Evolutionary conservation across 2,797 vertebrate species (phyloP).

Genomic region (Arnoldichthys spilopterus): DNA sequence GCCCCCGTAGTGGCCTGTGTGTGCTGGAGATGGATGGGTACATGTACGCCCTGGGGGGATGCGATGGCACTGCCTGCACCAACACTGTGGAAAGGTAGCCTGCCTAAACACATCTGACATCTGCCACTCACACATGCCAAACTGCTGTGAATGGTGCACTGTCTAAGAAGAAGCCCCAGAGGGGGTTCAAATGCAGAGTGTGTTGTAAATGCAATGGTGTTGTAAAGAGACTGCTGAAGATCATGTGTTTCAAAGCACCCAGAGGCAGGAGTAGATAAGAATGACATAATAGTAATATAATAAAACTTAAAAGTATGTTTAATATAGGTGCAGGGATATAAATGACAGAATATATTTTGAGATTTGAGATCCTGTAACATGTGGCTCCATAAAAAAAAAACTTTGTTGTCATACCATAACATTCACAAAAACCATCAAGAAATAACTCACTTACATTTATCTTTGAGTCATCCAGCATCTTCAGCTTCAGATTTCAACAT

Average conservation of each 20-base stretch:
- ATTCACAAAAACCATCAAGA: too few species aligned
- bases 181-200: neutral
- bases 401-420: too few species aligned
- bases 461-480: too few species aligned
- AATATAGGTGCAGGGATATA: too few species aligned
- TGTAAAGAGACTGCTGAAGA: neutral
- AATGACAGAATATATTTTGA: too few species aligned
- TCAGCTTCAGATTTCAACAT: too few species aligned
- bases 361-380: too few species aligned
- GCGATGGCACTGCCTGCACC: conserved; percentile 64
- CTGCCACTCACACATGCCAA: neutral
- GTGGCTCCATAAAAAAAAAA: too few species aligned
- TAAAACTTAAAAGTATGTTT: too few species aligned
- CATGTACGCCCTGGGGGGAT: conserved; percentile 70
- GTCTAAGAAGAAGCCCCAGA: neutral
- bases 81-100: conserved; percentile 70
- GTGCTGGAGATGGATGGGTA: conserved; percentile 69
- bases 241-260: neutral
- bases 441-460: too few species aligned
- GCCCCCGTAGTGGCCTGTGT: conserved; percentile 69
- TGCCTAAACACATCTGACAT: neutral
- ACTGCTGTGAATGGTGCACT: neutral
- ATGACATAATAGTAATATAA: too few species aligned
- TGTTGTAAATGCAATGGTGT: neutral
- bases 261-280: too few species aligned